Percentiles rank a stretch among this genome's conserved stretches.
phyloP scores from a whole-genome alignment of 2,797 vertebrate species.

The Siniperca scherzeri region DNA sequence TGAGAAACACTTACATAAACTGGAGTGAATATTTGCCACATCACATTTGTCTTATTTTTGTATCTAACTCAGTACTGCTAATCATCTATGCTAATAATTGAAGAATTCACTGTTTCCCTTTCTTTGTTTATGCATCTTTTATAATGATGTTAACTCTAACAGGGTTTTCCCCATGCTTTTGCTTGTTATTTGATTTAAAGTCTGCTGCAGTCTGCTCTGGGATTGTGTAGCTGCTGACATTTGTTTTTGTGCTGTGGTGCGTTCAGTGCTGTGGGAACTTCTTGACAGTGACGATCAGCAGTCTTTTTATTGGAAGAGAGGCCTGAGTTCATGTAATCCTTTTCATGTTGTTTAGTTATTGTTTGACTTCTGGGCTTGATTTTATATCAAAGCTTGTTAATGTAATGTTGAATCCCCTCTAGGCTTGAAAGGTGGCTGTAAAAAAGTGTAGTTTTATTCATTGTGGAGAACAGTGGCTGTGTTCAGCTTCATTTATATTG shows the following conservation, averaged over 20 bases:
- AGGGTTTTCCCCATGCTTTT: conserved; percentile 13
- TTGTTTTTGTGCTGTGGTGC: conserved; percentile 61
- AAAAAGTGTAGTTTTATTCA: conserved; percentile 1
- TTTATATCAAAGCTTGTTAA: conserved; percentile 47
- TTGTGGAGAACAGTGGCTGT: conserved; percentile 1
- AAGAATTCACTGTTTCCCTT: conserved; percentile 9
- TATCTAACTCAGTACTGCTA: conserved; percentile 7
- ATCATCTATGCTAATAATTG: conserved; percentile 23
- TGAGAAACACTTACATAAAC: neutral
- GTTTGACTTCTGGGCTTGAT: conserved; percentile 49
- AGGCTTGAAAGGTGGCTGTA: conserved; percentile 3
- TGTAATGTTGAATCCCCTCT: conserved; percentile 16
- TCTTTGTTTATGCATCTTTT: conserved; percentile 40
- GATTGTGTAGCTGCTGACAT: conserved; percentile 55
- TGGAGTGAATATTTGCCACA: conserved; percentile 13
- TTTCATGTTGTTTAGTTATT: conserved; percentile 38
- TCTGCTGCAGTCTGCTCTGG: conserved; percentile 53
- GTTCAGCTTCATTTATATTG: conserved; percentile 20
- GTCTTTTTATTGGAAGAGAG: conserved; percentile 34
- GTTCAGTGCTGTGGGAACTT: conserved; percentile 53
- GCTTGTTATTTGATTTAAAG: conserved; percentile 53
- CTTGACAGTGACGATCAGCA: conserved; percentile 55
- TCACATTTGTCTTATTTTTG: conserved; percentile 33
- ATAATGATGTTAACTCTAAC: conserved; percentile 46
- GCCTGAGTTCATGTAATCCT: conserved; percentile 13